phyloP scores from a whole-genome alignment of 2,113 vertebrate species.

The Onychostoma macrolepis region DNA sequence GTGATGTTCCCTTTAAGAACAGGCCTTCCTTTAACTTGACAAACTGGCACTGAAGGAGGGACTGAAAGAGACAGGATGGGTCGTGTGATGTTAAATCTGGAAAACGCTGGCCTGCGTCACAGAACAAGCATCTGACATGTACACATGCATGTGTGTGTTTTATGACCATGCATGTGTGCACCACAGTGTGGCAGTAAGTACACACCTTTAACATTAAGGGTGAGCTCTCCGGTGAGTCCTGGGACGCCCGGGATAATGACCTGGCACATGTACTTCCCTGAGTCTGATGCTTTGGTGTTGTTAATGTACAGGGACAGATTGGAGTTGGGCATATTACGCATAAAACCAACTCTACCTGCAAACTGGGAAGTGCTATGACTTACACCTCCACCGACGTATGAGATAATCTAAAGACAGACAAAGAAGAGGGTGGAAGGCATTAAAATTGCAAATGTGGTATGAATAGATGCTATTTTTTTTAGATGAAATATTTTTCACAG shows the following conservation, averaged over 20 bases:
- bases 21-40: constrained; percentile 75
- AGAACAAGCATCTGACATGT: background rate
- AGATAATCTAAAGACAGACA: constrained; percentile 75
- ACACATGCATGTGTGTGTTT: background rate
- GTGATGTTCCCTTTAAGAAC: constrained; percentile 83
- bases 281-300: constrained; percentile 78
- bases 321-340: constrained; percentile 55
- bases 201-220: constrained; percentile 80
- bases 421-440: background rate
- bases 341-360: constrained; percentile 73
- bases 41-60: constrained; percentile 82
- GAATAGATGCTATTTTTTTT: background rate
- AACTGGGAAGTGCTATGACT: constrained; percentile 60
- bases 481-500: background rate
- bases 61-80: constrained; percentile 71
- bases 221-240: constrained; percentile 52
- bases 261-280: constrained; percentile 81
- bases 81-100: background rate
- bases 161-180: background rate
- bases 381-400: constrained; percentile 60
- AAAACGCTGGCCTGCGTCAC: background rate
- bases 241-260: constrained; percentile 62
- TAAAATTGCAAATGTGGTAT: background rate
- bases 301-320: constrained; percentile 85
- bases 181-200: background rate